Evolutionary conservation across 1,140 invertebrate genomes (phyloP).

Genomic region (Drosophila sulfurigaster): DNA sequence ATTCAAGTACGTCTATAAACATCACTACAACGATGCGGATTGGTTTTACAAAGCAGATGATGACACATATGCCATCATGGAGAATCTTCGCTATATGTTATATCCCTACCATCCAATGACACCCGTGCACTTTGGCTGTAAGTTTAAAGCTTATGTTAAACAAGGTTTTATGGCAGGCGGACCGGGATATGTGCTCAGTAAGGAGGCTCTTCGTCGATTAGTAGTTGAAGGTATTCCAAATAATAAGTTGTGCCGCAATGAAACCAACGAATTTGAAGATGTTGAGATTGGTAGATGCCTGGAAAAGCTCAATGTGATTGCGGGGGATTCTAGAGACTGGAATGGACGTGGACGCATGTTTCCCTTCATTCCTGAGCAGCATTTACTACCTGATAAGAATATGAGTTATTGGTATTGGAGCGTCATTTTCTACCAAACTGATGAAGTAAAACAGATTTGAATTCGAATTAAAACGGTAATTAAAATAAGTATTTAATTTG

Average conservation of each 20-base stretch:
- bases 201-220: slow-evolving; percentile 90
- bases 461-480: neutral
- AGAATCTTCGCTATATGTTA: slow-evolving; percentile 96
- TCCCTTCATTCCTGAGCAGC: slow-evolving; percentile 96
- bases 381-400: slow-evolving; percentile 94
- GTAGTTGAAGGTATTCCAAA: slow-evolving; percentile 90
- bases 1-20: slow-evolving; percentile 94
- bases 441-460: slow-evolving; percentile 88
- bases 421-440: slow-evolving; percentile 95
- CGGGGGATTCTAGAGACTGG: slow-evolving; percentile 94
- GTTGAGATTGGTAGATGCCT: slow-evolving; percentile 97
- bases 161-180: slow-evolving; percentile 98
- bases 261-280: slow-evolving; percentile 93
- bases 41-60: slow-evolving; percentile 98
- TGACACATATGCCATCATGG: slow-evolving; percentile 96
- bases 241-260: slow-evolving; percentile 87
- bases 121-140: slow-evolving; percentile 95
- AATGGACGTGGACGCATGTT: slow-evolving; percentile 95
- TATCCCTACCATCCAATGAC: slow-evolving; percentile 89
- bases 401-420: slow-evolving; percentile 97
- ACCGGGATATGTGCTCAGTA: slow-evolving; percentile 96
- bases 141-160: slow-evolving; percentile 94
- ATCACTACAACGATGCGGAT: slow-evolving; percentile 93
- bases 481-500: neutral
- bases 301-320: slow-evolving; percentile 93